These are phyloP conservation scores for Atractosteus spatula DNA, from an alignment of 2,113 vertebrate species.

Conservation along the genomic window DNA sequence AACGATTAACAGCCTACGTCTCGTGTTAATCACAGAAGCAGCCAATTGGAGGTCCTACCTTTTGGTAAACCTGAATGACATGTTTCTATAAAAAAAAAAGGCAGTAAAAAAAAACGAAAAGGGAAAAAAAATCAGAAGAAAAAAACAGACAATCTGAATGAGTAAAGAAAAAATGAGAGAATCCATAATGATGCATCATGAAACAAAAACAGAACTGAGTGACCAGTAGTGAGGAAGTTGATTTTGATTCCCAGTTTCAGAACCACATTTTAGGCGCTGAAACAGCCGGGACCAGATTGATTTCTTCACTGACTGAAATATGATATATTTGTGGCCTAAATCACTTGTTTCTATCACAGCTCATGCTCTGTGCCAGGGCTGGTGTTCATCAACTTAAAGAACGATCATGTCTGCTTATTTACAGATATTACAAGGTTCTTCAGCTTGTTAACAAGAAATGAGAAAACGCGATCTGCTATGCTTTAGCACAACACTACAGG, in stretches of 20 bases:
- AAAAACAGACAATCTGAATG: slow-evolving; percentile 31
- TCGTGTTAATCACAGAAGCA: slow-evolving; percentile 70
- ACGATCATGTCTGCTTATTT: too few relatives aligned
- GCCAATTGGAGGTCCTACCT: slow-evolving; percentile 92
- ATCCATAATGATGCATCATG: slow-evolving; percentile 58
- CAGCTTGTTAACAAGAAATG: too few relatives aligned
- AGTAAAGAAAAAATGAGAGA: slow-evolving; percentile 66
- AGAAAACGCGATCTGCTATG: too few relatives aligned
- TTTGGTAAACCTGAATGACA: slow-evolving; percentile 99
- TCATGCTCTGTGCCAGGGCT: too few relatives aligned
- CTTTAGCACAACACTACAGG: too few relatives aligned
- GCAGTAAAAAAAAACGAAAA: slow-evolving; percentile 68
- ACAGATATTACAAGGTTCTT: too few relatives aligned
- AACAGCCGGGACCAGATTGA: too few relatives aligned
- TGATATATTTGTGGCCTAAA: too few relatives aligned
- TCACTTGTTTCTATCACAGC: too few relatives aligned
- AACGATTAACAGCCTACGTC: slow-evolving; percentile 39
- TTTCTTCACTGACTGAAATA: too few relatives aligned
- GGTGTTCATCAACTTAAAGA: too few relatives aligned
- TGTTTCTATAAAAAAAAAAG: slow-evolving; percentile 99
- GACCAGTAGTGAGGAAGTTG: slow-evolving; percentile 27
- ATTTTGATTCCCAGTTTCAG: slow-evolving; percentile 43
- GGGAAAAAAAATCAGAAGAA: slow-evolving; percentile 9
- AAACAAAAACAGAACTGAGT: slow-evolving; percentile 4
- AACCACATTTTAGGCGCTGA: too few relatives aligned